phyloP scores from a whole-genome alignment of 2,888 invertebrate species.

The Cantharis nigra region DNA sequence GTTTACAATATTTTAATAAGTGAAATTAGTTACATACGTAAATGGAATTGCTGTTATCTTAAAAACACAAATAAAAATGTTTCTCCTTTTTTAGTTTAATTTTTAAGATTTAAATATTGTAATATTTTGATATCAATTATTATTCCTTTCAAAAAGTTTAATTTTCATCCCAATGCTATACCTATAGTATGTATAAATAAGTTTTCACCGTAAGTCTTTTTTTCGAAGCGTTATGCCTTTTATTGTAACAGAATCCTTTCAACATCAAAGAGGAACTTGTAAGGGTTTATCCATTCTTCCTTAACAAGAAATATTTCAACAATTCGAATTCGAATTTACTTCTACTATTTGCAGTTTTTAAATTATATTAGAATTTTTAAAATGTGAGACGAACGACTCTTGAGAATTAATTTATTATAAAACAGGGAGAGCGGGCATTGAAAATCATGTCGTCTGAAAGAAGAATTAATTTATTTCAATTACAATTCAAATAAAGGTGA shows the following conservation, averaged over 20 bases:
- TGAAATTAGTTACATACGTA: not conserved
- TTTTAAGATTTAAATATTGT: not conserved
- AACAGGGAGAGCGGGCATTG: not conserved
- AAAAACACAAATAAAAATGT: not conserved
- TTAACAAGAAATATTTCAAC: not conserved
- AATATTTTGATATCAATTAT: not conserved
- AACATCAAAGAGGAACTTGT: not conserved
- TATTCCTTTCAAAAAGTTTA: not conserved
- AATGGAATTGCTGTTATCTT: not conserved
- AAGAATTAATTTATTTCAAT: not conserved
- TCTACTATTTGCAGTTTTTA: not conserved
- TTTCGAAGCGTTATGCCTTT: not conserved
- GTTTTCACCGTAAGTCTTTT: not conserved
- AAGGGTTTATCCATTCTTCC: not conserved
- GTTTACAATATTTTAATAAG: constrained; percentile 5
- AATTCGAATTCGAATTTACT: not conserved
- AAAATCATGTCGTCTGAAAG: not conserved
- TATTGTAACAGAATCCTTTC: not conserved
- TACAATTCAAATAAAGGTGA: not conserved
- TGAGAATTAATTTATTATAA: not conserved
- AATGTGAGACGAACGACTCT: not conserved
- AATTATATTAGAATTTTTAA: not conserved
- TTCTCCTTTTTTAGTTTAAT: no score
- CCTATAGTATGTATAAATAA: not conserved
- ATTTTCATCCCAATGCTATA: not conserved